Evolutionary conservation across 2,888 invertebrate genomes (phyloP).

Genomic region (Meliscaeva auricollis): DNA sequence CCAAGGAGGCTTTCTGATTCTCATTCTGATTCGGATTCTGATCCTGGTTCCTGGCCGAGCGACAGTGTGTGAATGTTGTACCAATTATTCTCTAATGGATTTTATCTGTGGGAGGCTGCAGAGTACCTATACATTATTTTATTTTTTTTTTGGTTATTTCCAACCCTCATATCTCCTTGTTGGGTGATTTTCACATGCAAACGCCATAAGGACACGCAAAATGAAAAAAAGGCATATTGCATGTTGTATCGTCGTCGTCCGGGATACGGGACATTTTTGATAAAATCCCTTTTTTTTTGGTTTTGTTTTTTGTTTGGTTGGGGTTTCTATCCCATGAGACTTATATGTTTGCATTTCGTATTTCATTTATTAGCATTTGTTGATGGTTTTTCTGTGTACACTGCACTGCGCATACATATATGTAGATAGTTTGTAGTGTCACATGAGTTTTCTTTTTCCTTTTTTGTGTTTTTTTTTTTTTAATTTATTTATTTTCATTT

Average conservation of each 20-base stretch:
- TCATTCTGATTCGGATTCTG: not conserved
- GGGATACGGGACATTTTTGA: conserved; percentile 58
- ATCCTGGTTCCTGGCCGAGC: conserved; percentile 1
- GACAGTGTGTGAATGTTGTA: conserved; percentile 55
- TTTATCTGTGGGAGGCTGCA: conserved; percentile 41
- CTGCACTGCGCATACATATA: not conserved
- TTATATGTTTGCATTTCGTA: conserved; percentile 61
- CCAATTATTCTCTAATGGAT: conserved; percentile 74
- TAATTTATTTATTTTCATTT: conserved; percentile 18
- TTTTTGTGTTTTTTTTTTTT: not conserved
- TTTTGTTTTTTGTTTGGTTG: not conserved
- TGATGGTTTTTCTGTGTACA: conserved; percentile 58
- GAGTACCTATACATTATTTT: not conserved
- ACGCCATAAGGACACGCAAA: conserved; percentile 1
- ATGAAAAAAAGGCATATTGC: conserved; percentile 21
- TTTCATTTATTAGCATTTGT: conserved; percentile 70
- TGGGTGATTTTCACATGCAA: conserved; percentile 18
- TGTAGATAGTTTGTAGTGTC: not conserved
- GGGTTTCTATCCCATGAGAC: conserved; percentile 29
- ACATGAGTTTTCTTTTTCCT: not conserved
- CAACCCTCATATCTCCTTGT: not conserved
- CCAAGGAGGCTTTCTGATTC: conserved; percentile 26
- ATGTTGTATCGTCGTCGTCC: conserved; percentile 15
- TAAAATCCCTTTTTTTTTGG: conserved; percentile 46
- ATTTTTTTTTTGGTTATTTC: not conserved